A percentile compares a stretch with the other conserved stretches of the same genome.
phyloP scores from a whole-genome alignment of 2,888 invertebrate species.

The Pollenia amentaria region DNA sequence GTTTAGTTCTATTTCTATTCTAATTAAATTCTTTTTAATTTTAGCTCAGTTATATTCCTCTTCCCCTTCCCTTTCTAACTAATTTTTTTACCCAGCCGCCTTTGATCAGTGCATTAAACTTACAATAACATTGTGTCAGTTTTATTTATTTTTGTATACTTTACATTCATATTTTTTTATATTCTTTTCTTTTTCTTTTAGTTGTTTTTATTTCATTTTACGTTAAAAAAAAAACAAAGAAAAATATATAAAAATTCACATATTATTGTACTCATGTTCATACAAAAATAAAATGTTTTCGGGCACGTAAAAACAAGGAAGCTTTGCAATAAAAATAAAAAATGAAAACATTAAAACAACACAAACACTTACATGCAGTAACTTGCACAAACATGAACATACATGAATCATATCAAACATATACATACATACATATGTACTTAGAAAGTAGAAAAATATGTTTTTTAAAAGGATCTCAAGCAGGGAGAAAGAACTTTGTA shows the following conservation, averaged over 20 bases:
- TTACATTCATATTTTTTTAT: slow-evolving; percentile 26
- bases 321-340: slow-evolving; percentile 33
- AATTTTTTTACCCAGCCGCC: slow-evolving; percentile 2
- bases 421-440: not conserved
- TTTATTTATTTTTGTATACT: slow-evolving; percentile 55
- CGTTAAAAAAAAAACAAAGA: slow-evolving; percentile 16
- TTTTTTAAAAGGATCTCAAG: not conserved
- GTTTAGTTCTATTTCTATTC: too few species aligned
- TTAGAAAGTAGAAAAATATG: not conserved
- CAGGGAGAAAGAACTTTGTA: not conserved
- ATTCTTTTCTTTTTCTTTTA: slow-evolving; percentile 29
- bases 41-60: too few species aligned
- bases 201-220: slow-evolving; percentile 46
- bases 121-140: slow-evolving; percentile 66
- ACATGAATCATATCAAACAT: not conserved
- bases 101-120: slow-evolving; percentile 67
- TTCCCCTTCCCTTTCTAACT: not conserved
- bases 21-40: too few species aligned
- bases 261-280: slow-evolving; percentile 5
- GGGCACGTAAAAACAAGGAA: slow-evolving; percentile 52
- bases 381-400: not conserved
- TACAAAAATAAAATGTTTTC: slow-evolving; percentile 36
- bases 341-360: not conserved
- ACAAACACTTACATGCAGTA: slow-evolving; percentile 6
- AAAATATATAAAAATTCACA: slow-evolving; percentile 29